Evolutionary conservation across 2,113 vertebrate genomes (phyloP), one percentile per base, ranked within the genome.

Genomic region (Nycticorax nycticorax): DNA sequence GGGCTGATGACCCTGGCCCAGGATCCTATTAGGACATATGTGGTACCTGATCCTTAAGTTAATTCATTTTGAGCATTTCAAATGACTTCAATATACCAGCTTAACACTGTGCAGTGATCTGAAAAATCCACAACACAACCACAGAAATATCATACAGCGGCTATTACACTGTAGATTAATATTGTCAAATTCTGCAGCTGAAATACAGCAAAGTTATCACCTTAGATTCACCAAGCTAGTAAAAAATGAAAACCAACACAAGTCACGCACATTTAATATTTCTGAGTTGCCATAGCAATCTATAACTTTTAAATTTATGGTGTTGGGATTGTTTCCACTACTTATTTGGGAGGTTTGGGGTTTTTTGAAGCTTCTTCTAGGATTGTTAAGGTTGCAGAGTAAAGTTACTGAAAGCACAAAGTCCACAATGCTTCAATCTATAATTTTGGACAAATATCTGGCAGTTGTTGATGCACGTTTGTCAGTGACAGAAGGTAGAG

Each of bases 401-500:
- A 72, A 81, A 92, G n/a, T 87, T 85, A 64, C 76, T 52, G 37
- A 52, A 4, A 74, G 16, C 33, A 52, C 33, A 50, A 67, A 93
- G 52, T 81, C 52, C 60, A 67, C 28, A 91, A 62, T 60, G 52
- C 21, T 62, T 86, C 80, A 47, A 3, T 81, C 64, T 82, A 0
- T 79, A 53, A 60, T 91, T 95, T 18, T 68, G 73, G 77, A 73
- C 66, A 68, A 75, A 52, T 78, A 91, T 24, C 71, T 17, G 0
- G n/a, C 74, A 85, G 74, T 30, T 82, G 19, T 69, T 82, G 69
- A 66, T 79, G 35, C 67, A 85, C 53, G 30, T 76, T 62, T 82
- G 68, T 48, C 74, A 39, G 30, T 47, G 63, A 60, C 89, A 93
- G 96, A 96, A 97, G 91, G 95, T 55, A 95, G 67, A 59, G 45